A percentile compares a stretch with the other conserved stretches of the same genome.
Evolutionary conservation across 2,797 vertebrate species (phyloP).

Genomic region (Anguilla anguilla): DNA sequence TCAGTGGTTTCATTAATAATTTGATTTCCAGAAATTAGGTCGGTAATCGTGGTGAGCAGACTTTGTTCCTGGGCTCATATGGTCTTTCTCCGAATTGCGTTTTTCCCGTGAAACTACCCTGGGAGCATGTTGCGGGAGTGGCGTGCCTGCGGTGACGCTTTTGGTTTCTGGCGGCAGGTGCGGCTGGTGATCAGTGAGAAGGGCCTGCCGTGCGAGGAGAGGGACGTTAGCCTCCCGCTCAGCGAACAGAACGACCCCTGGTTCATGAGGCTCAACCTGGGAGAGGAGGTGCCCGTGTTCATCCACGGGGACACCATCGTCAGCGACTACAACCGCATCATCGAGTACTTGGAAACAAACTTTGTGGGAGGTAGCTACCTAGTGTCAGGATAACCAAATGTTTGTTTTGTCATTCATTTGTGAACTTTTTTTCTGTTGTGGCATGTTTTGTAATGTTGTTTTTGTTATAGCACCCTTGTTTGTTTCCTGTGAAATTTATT

Average conservation of each 20-base stretch:
- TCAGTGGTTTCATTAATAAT: background rate
- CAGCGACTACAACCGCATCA: slow-evolving; percentile 98
- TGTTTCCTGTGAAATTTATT: background rate
- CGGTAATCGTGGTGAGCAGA: background rate
- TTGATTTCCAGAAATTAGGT: background rate
- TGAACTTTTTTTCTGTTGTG: background rate
- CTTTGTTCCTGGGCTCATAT: background rate
- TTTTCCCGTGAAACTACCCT: background rate
- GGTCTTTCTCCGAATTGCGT: background rate
- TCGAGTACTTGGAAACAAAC: slow-evolving; percentile 94
- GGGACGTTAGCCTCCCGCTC: slow-evolving; percentile 94
- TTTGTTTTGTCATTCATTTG: background rate
- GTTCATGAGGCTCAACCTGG: slow-evolving; percentile 99
- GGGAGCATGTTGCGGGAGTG: background rate
- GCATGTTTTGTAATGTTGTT: background rate
- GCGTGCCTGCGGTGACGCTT: background rate
- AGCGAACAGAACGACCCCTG: slow-evolving; percentile 97
- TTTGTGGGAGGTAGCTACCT: slow-evolving; percentile 91
- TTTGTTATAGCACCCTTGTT: background rate
- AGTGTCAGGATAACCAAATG: background rate
- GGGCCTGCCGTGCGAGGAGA: slow-evolving; percentile 91
- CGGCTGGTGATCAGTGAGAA: slow-evolving; percentile 95
- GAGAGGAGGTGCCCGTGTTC: slow-evolving; percentile 96
- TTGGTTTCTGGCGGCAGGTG: slow-evolving; percentile 73
- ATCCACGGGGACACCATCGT: slow-evolving; percentile 97